A percentile compares a stretch with the other conserved stretches of the same genome.
phyloP scores from a whole-genome alignment of 2,888 invertebrate species.

The Drosophila putrida region DNA sequence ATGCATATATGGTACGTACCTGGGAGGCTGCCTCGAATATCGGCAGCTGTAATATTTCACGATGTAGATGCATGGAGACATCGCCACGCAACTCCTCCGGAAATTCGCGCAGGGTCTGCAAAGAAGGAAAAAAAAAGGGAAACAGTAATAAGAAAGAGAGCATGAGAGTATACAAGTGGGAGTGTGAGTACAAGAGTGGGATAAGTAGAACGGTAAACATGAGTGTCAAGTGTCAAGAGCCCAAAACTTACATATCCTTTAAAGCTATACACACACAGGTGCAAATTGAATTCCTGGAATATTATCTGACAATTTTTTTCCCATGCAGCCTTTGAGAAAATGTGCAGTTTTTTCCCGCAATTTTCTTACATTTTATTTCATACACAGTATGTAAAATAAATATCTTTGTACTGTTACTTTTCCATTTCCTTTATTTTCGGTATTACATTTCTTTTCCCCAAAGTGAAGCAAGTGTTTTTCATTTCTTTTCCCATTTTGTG shows the following conservation, averaged over 20 bases:
- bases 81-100: slow-evolving; percentile 98
- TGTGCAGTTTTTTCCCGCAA: slow-evolving; percentile 49
- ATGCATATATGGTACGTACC: slow-evolving; percentile 74
- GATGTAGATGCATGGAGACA: slow-evolving; percentile 97
- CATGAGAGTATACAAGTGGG: neutral
- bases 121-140: slow-evolving; percentile 5
- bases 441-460: slow-evolving; percentile 24
- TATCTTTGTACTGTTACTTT: slow-evolving; percentile 20
- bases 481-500: neutral
- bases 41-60: slow-evolving; percentile 96
- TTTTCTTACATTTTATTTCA: slow-evolving; percentile 24
- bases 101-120: slow-evolving; percentile 96
- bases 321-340: slow-evolving; percentile 32
- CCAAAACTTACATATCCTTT: slow-evolving; percentile 46
- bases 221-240: slow-evolving; percentile 44
- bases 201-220: slow-evolving; percentile 39
- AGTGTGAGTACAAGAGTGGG: slow-evolving; percentile 4
- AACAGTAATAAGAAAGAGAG: slow-evolving; percentile 28
- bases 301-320: slow-evolving; percentile 54
- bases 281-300: slow-evolving; percentile 67
- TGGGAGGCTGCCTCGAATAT: slow-evolving; percentile 98
- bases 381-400: slow-evolving; percentile 46
- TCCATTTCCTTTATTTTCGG: slow-evolving; percentile 8
- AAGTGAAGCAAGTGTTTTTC: slow-evolving; percentile 46
- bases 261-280: slow-evolving; percentile 36